Base-by-base conservation (phyloP, 2,888 invertebrate genomes). In the Chironomus tentans region DNA sequence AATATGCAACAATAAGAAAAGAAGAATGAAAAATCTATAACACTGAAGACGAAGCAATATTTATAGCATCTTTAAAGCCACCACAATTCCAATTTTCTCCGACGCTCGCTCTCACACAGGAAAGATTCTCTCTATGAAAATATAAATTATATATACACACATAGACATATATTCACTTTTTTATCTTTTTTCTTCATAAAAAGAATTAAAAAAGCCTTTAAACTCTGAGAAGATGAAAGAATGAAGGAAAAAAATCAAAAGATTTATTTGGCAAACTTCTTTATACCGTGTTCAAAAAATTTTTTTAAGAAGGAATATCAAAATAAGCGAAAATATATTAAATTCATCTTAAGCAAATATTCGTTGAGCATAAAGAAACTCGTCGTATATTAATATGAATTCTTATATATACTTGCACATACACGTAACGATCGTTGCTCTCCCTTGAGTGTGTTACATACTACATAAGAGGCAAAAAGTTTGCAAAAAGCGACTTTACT, bases 221-320 rank as follows among this genome's bases (percentile, higher is more conserved):
- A 68, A 68, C 70, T 38, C 70, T 47, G 70, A 50, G 56, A 56
- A 18, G 56, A 15, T 56, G 38, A 38, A 15, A 56, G 15, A 15
- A 56, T 15, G 56, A 56, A 15, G 56, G 56, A 48, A 70, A 70
- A 68, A 70, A 56, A 22, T 47, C 46, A 46, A 22, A 70, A 70
- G 70, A 70, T 70, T 70, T 70, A 70, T 70, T 70, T 70, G 21
- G 21, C 21, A 70, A 70, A 46, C 70, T 70, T n/a, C 48, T 70
- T 70, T 21, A 70, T 70, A 22, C 50, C 70, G 50, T 50, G 47
- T 69, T 21, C 47, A 47, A 47, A 69, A 47, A 46, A 69, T 1
- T 2, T 2, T 47, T 69, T 18, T 47, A 38, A 56, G 56, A 15
- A 56, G 56, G 38, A 38, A 38, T 38, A 38, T 38, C 56, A 56